Base-by-base conservation (phyloP, 2,797 vertebrate species). In the Pseudomugil tenellus region DNA sequence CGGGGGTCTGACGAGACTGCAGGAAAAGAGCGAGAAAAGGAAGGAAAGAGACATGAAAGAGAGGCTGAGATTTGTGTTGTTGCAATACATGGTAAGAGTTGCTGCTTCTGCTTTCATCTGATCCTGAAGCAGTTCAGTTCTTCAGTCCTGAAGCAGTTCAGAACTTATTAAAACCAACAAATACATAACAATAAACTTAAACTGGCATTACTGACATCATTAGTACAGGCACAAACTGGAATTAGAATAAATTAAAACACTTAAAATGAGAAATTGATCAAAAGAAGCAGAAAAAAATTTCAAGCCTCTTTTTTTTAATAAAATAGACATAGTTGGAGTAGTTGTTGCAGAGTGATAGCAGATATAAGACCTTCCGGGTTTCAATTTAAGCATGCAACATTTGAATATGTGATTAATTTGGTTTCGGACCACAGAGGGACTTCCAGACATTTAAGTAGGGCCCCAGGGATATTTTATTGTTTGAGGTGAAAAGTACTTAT, bases 1-100 rank as follows among this genome's bases (percentile, higher is more conserved):
- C 96, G 0, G 95, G 96, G 0, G 96, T 97, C 93, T 97, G 96
- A 70, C 96, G 94, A 70, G 96, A 97, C 96, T 97, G 80, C 70
- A 84, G 17, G 54, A 80, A 1, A 41, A 16, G 3, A 57, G 29
- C 11, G 9, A 35, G 3, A 63, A 11, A 21, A 25, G 19, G 4
- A 43, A 70, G 35, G 49, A 58, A 52, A 21, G 11, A 17, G 8
- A 46, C 17, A 43, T 7, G 23, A 65, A 46, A 63, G 29, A 63
- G 28, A 62, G 21, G 54, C 66, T 84, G 74, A 70, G 58, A 70
- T 43, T 0, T 1, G 41, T 26, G 9, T 34, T n/a, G 35, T 34
- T n/a, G 23, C 29, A 34, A 32, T 21, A 51, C 10, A 23, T 13
- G 48, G 23, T 25, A 26, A 25, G 10, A 28, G 51, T 29, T 49